Conservation (phyloP, 2,797 vertebrate genomes). For the Phalloptychus januarius region DNA sequence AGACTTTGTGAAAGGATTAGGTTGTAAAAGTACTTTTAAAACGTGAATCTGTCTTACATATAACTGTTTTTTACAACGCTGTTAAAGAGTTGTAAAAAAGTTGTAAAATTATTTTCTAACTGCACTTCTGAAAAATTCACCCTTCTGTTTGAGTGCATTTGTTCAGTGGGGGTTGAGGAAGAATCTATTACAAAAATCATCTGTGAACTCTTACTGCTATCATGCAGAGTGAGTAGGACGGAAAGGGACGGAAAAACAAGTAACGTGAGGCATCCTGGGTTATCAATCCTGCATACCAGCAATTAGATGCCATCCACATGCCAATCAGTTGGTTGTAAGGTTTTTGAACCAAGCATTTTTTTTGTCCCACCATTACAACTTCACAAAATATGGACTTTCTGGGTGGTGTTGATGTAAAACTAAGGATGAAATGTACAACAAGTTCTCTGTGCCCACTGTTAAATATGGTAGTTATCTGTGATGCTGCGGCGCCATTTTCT, state of each 20-base stretch:
- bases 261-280: not conserved
- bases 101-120: not conserved
- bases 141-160: not conserved
- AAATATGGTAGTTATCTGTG: not conserved
- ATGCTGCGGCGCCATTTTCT: not conserved
- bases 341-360: not conserved
- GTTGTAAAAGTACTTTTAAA: not conserved
- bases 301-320: not conserved
- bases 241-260: not conserved
- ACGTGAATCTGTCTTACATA: not conserved
- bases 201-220: not conserved
- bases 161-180: not conserved
- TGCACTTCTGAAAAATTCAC: not conserved
- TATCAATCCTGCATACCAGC: not conserved
- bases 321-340: not conserved
- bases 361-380: not conserved
- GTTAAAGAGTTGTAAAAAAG: not conserved
- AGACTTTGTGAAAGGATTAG: not conserved
- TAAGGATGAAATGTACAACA: not conserved
- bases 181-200: not conserved
- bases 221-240: not conserved
- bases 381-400: not conserved
- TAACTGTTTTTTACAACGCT: too few relatives aligned
- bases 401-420: not conserved
- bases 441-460: not conserved